A percentile compares a stretch with the other conserved stretches of the same genome.
Conservation (phyloP, 1,140 invertebrate species). For the Daktulosphaira vitifoliae region DNA sequence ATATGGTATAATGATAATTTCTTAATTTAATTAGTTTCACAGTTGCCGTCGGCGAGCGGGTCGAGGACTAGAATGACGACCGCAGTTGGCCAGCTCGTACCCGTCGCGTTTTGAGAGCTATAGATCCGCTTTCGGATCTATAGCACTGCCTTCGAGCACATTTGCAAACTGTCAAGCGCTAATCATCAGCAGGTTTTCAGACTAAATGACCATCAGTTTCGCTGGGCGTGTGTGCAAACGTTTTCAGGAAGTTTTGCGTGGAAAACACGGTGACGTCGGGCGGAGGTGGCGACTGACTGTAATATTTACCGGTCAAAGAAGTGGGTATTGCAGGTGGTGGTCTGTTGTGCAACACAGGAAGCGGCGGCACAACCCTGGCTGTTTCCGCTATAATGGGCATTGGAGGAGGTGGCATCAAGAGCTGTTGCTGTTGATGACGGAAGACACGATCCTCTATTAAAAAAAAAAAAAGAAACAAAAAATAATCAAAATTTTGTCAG, state of each 20-base stretch:
- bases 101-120: too few species aligned
- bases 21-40: too few species aligned
- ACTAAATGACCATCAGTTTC: conserved; percentile 21
- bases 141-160: too few species aligned
- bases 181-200: background rate
- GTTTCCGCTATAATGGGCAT: background rate
- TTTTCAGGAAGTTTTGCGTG: conserved; percentile 7
- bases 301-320: background rate
- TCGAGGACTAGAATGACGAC: too few species aligned
- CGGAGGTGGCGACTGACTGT: background rate
- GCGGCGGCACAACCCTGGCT: background rate
- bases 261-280: conserved; percentile 23
- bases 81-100: too few species aligned
- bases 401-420: background rate
- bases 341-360: background rate
- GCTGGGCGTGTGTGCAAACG: conserved; percentile 12
- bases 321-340: background rate
- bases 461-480: too few species aligned
- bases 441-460: background rate
- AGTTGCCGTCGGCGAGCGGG: too few species aligned
- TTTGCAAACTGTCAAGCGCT: too few species aligned
- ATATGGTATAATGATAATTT: too few species aligned
- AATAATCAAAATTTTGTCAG: too few species aligned
- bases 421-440: background rate
- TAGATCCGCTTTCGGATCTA: too few species aligned